These are phyloP conservation scores for Drosophila pegasa DNA, from an alignment of 2,888 invertebrate species.

Conservation along the genomic window DNA sequence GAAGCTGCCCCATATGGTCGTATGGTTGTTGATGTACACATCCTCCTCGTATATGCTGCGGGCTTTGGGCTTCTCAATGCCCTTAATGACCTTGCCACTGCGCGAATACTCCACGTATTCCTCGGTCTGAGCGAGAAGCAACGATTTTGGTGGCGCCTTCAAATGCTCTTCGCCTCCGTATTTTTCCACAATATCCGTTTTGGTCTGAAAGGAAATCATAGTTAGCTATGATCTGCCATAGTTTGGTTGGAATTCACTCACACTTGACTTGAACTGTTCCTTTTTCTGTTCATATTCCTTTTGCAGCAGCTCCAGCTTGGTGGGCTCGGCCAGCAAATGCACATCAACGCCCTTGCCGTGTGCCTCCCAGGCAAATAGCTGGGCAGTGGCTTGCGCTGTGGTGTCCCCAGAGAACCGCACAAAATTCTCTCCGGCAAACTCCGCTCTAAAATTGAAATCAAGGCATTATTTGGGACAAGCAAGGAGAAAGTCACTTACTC, in stretches of 20 bases:
- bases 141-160: slow-evolving; percentile 93
- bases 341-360: slow-evolving; percentile 96
- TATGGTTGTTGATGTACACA: slow-evolving; percentile 95
- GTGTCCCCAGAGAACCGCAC: slow-evolving; percentile 98
- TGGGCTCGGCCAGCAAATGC: slow-evolving; percentile 98
- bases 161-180: slow-evolving; percentile 98
- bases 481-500: slow-evolving; percentile 84
- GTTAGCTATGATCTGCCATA: not conserved
- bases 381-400: slow-evolving; percentile 93
- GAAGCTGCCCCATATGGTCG: slow-evolving; percentile 97
- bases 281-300: slow-evolving; percentile 95
- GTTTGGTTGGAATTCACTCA: slow-evolving; percentile 41
- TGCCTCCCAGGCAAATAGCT: slow-evolving; percentile 99
- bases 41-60: slow-evolving; percentile 97
- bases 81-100: slow-evolving; percentile 94
- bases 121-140: slow-evolving; percentile 96
- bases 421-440: slow-evolving; percentile 98
- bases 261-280: slow-evolving; percentile 92
- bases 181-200: slow-evolving; percentile 93
- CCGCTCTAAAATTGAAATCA: slow-evolving; percentile 82
- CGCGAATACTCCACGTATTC: slow-evolving; percentile 97
- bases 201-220: slow-evolving; percentile 86
- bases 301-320: slow-evolving; percentile 96
- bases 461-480: not conserved
- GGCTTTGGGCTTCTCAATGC: slow-evolving; percentile 94